Evolutionary conservation across 2,888 invertebrate species (phyloP).

Genomic region (Drosophila phalerata): DNA sequence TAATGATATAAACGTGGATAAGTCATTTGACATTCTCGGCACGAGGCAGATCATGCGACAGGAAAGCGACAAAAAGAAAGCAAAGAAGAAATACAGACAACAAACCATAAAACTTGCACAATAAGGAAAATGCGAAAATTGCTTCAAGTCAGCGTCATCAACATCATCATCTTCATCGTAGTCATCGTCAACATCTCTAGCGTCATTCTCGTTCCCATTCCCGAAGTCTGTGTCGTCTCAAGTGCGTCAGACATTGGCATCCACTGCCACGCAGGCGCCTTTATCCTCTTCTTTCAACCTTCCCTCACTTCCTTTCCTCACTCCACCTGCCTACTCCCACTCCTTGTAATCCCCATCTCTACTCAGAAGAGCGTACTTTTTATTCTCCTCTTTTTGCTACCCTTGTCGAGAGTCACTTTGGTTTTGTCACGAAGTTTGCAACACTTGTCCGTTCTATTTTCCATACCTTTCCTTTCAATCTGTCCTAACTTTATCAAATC

Average conservation of each 20-base stretch:
- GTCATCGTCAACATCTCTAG: slow-evolving; percentile 1
- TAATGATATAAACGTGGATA: slow-evolving; percentile 8
- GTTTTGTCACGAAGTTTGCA: neutral
- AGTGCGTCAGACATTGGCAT: slow-evolving; percentile 45
- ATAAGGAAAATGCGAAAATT: slow-evolving; percentile 37
- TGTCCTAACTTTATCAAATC: too few relatives aligned
- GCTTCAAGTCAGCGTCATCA: slow-evolving; percentile 24
- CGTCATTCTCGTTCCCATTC: slow-evolving; percentile 14
- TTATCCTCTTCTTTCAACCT: neutral
- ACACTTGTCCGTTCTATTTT: too few relatives aligned
- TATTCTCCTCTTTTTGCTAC: neutral
- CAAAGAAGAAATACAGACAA: slow-evolving; percentile 1
- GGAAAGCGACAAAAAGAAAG: slow-evolving; percentile 37
- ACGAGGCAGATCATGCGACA: slow-evolving; percentile 26
- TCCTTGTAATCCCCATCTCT: neutral
- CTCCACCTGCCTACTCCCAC: neutral
- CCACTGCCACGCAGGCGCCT: slow-evolving; percentile 31
- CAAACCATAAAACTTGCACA: slow-evolving; percentile 23
- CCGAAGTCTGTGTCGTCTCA: slow-evolving; percentile 39
- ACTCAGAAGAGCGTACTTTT: neutral
- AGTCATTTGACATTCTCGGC: slow-evolving; percentile 49
- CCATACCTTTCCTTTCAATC: too few relatives aligned
- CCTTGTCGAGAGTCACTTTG: neutral
- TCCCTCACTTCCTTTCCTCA: neutral
- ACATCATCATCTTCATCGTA: slow-evolving; percentile 21